These are phyloP conservation scores for Hirundo rustica DNA, from an alignment of 2,797 vertebrate species.

Conservation along the genomic window DNA sequence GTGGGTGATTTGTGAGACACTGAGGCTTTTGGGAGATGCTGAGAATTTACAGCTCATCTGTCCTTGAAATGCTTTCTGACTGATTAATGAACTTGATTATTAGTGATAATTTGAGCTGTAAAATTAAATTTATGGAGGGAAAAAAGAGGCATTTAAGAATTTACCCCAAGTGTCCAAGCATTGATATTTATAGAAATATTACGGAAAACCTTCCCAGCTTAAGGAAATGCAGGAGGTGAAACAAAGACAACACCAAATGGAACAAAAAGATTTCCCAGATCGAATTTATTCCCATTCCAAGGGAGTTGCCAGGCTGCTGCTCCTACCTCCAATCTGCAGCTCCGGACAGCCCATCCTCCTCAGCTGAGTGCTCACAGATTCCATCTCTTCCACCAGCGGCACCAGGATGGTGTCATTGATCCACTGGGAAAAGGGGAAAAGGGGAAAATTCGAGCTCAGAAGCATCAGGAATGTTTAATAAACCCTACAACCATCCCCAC, in stretches of 20 bases:
- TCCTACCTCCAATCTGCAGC: conserved; percentile 92
- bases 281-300: rapidly evolving
- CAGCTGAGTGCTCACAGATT: conserved; percentile 90
- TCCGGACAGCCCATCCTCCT: conserved; percentile 95
- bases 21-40: not conserved
- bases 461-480: not conserved
- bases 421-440: conserved; percentile 81
- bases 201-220: not conserved
- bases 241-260: not conserved
- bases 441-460: not conserved
- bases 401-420: conserved; percentile 96
- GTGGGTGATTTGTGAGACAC: not conserved
- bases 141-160: not conserved
- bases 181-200: not conserved
- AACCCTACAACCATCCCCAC: not conserved
- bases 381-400: conserved; percentile 89
- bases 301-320: not conserved
- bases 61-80: not conserved
- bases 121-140: not conserved
- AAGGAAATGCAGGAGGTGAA: not conserved
- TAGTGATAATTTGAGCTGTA: not conserved
- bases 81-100: not conserved
- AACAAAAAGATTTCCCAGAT: rapidly evolving
- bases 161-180: not conserved
- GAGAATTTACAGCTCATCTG: not conserved